These are phyloP conservation scores for Branchipolynoe longqiensis DNA, from an alignment of 2,888 invertebrate genomes.

Conservation along the genomic window DNA sequence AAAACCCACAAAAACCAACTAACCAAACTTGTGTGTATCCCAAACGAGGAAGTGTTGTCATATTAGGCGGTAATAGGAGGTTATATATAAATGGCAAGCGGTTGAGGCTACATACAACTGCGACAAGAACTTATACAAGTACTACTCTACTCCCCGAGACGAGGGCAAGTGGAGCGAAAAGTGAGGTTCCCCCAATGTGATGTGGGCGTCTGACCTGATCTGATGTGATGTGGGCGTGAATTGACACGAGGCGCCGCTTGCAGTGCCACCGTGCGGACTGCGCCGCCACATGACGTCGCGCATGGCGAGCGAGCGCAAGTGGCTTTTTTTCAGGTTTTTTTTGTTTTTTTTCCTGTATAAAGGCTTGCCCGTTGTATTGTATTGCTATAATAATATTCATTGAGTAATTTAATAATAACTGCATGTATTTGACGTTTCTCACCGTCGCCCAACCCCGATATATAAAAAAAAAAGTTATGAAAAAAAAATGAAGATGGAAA, in stretches of 20 bases:
- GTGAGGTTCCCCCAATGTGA: constrained; percentile 21
- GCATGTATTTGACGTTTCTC: constrained; percentile 54
- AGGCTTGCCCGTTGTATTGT: constrained; percentile 57
- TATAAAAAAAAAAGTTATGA: neutral
- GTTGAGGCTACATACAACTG: constrained; percentile 10
- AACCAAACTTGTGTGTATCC: neutral
- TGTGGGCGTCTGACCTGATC: constrained; percentile 10
- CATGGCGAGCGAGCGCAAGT: neutral
- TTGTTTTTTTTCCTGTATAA: constrained; percentile 55
- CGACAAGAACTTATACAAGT: constrained; percentile 27
- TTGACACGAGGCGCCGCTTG: constrained; percentile 41
- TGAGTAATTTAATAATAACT: constrained; percentile 43
- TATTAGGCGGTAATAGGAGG: constrained; percentile 24
- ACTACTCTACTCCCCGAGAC: neutral
- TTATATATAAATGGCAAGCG: constrained; percentile 11
- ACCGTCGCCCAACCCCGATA: neutral
- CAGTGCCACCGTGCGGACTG: neutral
- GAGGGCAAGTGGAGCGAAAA: constrained; percentile 17
- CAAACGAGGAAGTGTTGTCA: constrained; percentile 4
- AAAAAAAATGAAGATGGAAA: no score
- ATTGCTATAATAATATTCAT: constrained; percentile 58
- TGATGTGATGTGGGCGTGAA: constrained; percentile 57
- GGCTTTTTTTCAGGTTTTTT: no score
- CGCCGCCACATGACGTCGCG: neutral
- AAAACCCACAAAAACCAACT: constrained; percentile 10